phyloP scores from a whole-genome alignment of 2,888 invertebrate genomes.

The Caenorhabditis afra region DNA sequence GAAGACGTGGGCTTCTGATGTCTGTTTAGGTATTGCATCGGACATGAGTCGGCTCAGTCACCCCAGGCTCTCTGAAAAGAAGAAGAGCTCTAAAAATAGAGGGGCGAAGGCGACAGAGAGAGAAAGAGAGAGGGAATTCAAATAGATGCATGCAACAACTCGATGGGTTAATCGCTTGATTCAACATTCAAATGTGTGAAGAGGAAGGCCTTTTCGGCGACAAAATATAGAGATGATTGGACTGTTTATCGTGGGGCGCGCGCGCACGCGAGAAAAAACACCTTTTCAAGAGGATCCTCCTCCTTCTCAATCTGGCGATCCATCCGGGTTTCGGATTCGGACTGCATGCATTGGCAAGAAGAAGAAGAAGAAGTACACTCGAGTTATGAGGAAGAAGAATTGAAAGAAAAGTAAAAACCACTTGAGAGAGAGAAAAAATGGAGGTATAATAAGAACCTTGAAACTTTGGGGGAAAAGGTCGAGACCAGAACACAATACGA shows the following conservation, averaged over 20 bases:
- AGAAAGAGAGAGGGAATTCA: conserved; percentile 13
- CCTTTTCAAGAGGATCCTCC: not conserved
- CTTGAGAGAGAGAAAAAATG: conserved; percentile 4
- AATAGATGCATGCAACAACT: conserved; percentile 39
- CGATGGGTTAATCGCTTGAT: conserved; percentile 54
- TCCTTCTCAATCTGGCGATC: conserved; percentile 1
- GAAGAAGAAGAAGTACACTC: not conserved
- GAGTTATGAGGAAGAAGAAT: not conserved
- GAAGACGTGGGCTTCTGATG: conserved; percentile 19
- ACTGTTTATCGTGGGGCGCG: conserved; percentile 22
- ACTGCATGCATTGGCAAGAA: not conserved
- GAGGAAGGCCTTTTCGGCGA: not conserved
- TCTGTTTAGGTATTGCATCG: conserved; percentile 22
- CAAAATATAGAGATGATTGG: conserved; percentile 36
- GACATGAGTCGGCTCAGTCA: conserved; percentile 29
- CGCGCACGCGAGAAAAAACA: conserved; percentile 3
- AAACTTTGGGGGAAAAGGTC: not conserved
- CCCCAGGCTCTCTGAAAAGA: conserved; percentile 14
- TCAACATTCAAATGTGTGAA: conserved; percentile 46
- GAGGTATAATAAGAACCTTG: not conserved
- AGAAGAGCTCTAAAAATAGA: conserved; percentile 18
- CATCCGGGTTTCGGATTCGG: too few relatives aligned
- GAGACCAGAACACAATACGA: conserved; percentile 12
- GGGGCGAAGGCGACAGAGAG: not conserved
- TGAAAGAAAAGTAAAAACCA: not conserved